Evolutionary conservation across 2,113 vertebrate species (phyloP).

Genomic region (western clawed frog (Xenopus tropicalis)): UCB_Xtro_10.0 CM004443.2:36240501-36241000

Average conservation of each 20-base stretch:
- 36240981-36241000: no score
- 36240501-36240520: constrained; percentile 48
- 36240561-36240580: constrained; percentile 74
- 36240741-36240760: background rate
- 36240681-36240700: background rate
- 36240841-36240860: background rate
- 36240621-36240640: constrained; percentile 68
- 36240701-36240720: background rate
- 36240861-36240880: background rate
- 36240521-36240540: constrained; percentile 68
- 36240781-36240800: constrained; percentile 1
- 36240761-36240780: background rate
- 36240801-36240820: background rate
- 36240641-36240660: constrained; percentile 33
- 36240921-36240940: constrained; percentile 16
- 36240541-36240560: constrained; percentile 70
- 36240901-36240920: constrained; percentile 6
- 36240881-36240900: constrained; percentile 4
- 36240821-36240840: background rate
- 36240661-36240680: background rate
- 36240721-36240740: background rate
- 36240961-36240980: constrained; percentile 3
- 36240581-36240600: constrained; percentile 80
- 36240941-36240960: background rate
- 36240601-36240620: constrained; percentile 66